Conservation (phyloP, 2,797 vertebrate genomes). For the Momotus momota region DNA sequence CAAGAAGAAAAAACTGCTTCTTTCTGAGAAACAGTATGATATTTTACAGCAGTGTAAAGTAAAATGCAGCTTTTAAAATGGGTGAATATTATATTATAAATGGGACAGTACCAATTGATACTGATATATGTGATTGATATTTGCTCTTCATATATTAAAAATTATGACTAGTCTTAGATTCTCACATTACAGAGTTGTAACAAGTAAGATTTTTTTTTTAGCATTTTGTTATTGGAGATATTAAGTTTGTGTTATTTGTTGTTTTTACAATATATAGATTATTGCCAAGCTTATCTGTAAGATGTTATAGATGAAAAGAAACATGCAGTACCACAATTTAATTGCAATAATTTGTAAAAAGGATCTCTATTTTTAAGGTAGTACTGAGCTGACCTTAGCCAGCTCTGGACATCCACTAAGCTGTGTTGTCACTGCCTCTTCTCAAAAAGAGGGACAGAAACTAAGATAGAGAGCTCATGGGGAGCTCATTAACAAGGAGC, state of each 20-base stretch:
- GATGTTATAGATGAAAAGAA: neutral
- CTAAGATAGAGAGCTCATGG: neutral
- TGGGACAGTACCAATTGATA: neutral
- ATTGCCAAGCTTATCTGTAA: neutral
- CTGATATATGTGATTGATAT: neutral
- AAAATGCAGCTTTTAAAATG: conserved; percentile 8
- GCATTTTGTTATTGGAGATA: neutral
- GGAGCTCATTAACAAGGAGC: neutral
- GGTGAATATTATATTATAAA: neutral
- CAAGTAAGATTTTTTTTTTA: neutral
- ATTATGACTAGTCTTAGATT: neutral
- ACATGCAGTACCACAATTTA: neutral
- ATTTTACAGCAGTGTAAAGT: neutral
- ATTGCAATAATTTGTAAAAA: neutral
- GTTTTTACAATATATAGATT: neutral
- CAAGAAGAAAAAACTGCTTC: neutral
- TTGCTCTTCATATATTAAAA: neutral
- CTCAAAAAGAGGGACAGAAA: neutral
- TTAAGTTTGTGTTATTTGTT: neutral
- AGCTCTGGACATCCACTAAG: neutral
- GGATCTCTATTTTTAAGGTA: neutral
- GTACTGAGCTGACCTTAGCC: neutral
- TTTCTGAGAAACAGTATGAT: neutral
- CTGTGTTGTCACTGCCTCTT: neutral
- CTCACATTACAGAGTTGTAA: neutral